Conservation (phyloP, 2,888 invertebrate genomes). For the Nephrotoma appendiculata region DNA sequence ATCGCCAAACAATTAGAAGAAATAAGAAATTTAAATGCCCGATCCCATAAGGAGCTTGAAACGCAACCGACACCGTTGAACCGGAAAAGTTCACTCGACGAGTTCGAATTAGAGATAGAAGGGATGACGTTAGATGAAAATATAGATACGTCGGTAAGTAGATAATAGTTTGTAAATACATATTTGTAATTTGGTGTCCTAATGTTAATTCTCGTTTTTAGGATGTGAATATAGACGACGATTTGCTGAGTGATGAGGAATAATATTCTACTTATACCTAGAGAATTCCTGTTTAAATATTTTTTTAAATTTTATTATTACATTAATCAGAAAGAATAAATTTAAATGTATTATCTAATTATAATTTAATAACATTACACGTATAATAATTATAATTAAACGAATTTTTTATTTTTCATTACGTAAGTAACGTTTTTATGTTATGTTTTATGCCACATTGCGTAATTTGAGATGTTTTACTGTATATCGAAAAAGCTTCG, state of each 20-base stretch:
- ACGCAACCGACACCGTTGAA: constrained; percentile 17
- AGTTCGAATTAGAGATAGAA: constrained; percentile 72
- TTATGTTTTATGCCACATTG: background rate
- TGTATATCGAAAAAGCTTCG: background rate
- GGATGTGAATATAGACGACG: constrained; percentile 62
- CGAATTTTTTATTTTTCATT: background rate
- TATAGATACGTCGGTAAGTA: constrained; percentile 55
- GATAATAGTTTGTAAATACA: background rate
- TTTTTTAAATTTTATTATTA: background rate
- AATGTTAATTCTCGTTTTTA: constrained; percentile 29
- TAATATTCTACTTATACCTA: background rate
- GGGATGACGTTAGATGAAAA: constrained; percentile 66
- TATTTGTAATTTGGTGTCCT: background rate
- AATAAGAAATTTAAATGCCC: background rate
- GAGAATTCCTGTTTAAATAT: background rate
- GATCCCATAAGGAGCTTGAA: background rate
- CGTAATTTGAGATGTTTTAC: background rate
- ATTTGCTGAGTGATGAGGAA: constrained; percentile 43
- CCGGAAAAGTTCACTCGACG: constrained; percentile 32
- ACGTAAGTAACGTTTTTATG: background rate
- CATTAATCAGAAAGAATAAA: background rate
- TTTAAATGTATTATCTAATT: background rate
- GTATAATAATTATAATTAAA: constrained; percentile 1
- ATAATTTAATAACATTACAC: background rate
- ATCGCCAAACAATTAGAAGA: background rate